Base-by-base conservation (phyloP, 2,888 invertebrate species). In the Lobophora halterata region DNA sequence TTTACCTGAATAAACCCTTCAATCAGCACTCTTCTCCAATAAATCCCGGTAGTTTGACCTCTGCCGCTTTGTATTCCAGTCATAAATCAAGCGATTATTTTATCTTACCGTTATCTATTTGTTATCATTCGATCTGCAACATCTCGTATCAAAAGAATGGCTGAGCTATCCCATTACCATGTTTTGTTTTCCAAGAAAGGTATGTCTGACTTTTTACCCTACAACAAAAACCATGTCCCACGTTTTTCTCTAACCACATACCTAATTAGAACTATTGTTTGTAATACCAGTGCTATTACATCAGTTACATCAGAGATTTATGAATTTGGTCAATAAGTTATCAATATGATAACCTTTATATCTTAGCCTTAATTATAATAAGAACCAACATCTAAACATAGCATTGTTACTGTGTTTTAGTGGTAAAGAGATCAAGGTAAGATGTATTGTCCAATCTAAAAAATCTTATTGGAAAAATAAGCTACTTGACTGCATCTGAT, bases 171-270 rank as follows among this genome's bases (percentile, higher is more conserved):
- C 39, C 29, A 45, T 41, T 48, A 56, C 38, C 45, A 85, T 85
- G 85, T 82, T 82, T 77, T 82, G 75, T 59, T 67, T 82, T 62
- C 65, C 77, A 31, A 72, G 68, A 67, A 86, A 81, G 81, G 85
- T 85, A 67, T 56, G 74, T 72, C 49, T 38, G 37, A 46, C 49
- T 51, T 54, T 36, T 33, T 25, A 36, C 16, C 21, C 14, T n/a
- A n/a, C n/a, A n/a, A 25, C 23, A 19, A 37, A 33, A 17, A 24
- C 8, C 5, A 30, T 11, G 17, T 16, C 16, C 44, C 46, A 34
- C 36, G 45, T 35, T 42, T 46, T 58, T 46, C 42, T 41, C 28
- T 10, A 14, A 43, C 23, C 36, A 28, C 27, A 20, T 10, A 27
- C 44, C 14, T 27, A 37, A 29, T 44, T 20, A 12, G 5, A 1